Conservation (phyloP, 2,113 vertebrate species). For the Rhinogobius similis region DNA sequence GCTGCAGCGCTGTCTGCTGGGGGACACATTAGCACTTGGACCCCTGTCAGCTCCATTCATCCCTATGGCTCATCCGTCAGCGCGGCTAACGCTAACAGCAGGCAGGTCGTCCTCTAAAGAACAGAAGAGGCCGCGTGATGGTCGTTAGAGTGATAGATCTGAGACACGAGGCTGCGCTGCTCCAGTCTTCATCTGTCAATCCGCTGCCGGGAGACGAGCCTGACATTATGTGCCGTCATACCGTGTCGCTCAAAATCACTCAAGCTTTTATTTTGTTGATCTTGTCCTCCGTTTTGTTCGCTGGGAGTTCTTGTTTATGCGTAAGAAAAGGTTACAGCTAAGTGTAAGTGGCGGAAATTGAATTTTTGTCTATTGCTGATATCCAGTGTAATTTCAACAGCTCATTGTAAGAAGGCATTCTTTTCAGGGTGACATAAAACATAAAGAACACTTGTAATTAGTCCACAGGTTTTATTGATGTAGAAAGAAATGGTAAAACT, state of each 20-base stretch:
- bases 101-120: slow-evolving; percentile 65
- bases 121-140: slow-evolving; percentile 40
- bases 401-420: neutral
- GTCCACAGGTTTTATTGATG: no score
- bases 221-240: slow-evolving; percentile 31
- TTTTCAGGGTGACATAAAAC: no score
- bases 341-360: neutral
- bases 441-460: no score
- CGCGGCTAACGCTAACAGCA: slow-evolving; percentile 59
- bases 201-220: slow-evolving; percentile 19
- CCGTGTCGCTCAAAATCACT: slow-evolving; percentile 11
- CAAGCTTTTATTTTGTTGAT: neutral
- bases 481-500: no score
- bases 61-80: slow-evolving; percentile 57
- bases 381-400: neutral
- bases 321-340: neutral
- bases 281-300: slow-evolving; percentile 3
- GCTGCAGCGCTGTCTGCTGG: slow-evolving; percentile 36
- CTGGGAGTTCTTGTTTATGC: slow-evolving; percentile 14
- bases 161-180: slow-evolving; percentile 43
- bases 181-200: slow-evolving; percentile 41
- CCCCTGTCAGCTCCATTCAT: slow-evolving; percentile 53
- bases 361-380: neutral
- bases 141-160: slow-evolving; percentile 67
- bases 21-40: slow-evolving; percentile 47